Evolutionary conservation across 92 coral and sea anemone genomes (phyloP), one percentile per base, ranked within the genome.

Genomic region (Isaurus tuberculatus): DNA sequence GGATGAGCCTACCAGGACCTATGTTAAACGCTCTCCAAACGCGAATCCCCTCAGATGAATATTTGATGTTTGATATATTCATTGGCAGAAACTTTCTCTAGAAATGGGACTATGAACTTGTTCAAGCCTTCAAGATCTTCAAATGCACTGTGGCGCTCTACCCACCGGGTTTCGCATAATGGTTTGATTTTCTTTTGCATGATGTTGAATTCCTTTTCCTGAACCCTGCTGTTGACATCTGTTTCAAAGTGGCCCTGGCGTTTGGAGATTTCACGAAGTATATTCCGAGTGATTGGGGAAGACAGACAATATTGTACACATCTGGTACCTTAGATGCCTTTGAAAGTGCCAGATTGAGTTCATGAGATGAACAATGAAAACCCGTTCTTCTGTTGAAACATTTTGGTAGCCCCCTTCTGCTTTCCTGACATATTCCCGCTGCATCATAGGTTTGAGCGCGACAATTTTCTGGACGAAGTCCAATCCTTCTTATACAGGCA

Each of bases 1-100:
- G 72, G 73, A 68, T 68, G 19, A 15, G 73, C 22, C 22, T 68
- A n/a, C 73, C 73, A 9, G 73, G 72, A 32, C 72, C 72, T 13
- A 67, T 67, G 22, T 20, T 20, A 20, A 67, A 68, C 73, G 49
- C 73, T 68, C 73, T 68, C 73, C 73, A 68, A 23, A 68, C 51
- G 10, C 73, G 73, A 68, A 68, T 23, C 19, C 73, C 73, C 19
- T 68, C 73, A n/a, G 73, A 20, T 23, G 19, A n/a, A 68, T 68
- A 68, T 23, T 68, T 23, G 22, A 68, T 23, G 73, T 68, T 68
- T n/a, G 25, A 15, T 68, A 68, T 15, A n/a, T 46, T 46, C 53
- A n/a, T n/a, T n/a, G n/a, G n/a, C n/a, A n/a, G n/a, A n/a, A n/a
- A n/a, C n/a, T n/a, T n/a, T n/a, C n/a, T 11, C n/a, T 46, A 46